A percentile compares a stretch with the other conserved stretches of the same genome.
phyloP scores from a whole-genome alignment of 2,888 invertebrate species.

The Hypsopygia costalis region DNA sequence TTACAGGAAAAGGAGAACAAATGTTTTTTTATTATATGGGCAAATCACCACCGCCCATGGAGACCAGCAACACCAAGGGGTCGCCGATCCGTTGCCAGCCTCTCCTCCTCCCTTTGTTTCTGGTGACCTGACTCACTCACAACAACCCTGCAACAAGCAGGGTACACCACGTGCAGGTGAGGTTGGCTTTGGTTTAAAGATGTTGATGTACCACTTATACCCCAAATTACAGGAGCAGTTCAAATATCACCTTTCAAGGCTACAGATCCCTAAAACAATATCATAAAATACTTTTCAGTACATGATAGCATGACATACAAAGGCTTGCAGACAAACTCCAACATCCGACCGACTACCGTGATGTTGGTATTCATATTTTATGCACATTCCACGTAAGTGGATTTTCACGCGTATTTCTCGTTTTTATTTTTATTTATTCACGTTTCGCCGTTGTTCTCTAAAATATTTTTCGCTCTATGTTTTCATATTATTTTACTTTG shows the following conservation, averaged over 20 bases:
- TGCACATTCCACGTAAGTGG: slow-evolving; percentile 9
- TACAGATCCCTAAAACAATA: background rate
- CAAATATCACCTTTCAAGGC: slow-evolving; percentile 1
- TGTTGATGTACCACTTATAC: too few species aligned
- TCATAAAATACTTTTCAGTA: background rate
- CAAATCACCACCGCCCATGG: too few species aligned
- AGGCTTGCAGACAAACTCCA: slow-evolving; percentile 1
- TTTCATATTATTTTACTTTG: background rate
- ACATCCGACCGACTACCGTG: slow-evolving; percentile 4
- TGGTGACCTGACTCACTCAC: too few species aligned
- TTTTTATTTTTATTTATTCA: slow-evolving; percentile 6
- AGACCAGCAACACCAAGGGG: too few species aligned
- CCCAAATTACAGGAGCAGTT: too few species aligned
- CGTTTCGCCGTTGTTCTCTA: background rate
- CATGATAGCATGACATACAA: background rate
- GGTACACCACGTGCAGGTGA: too few species aligned
- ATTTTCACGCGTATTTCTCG: slow-evolving; percentile 8
- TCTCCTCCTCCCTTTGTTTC: too few species aligned
- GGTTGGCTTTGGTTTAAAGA: too few species aligned
- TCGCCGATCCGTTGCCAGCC: too few species aligned
- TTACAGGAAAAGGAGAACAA: too few species aligned
- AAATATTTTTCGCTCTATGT: background rate
- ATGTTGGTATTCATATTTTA: slow-evolving; percentile 8
- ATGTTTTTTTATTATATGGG: too few species aligned
- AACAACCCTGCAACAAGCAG: too few species aligned